Base-by-base conservation (phyloP, 53 echinoderm and acorn worm species). In the Holothuria leucospilota region DNA sequence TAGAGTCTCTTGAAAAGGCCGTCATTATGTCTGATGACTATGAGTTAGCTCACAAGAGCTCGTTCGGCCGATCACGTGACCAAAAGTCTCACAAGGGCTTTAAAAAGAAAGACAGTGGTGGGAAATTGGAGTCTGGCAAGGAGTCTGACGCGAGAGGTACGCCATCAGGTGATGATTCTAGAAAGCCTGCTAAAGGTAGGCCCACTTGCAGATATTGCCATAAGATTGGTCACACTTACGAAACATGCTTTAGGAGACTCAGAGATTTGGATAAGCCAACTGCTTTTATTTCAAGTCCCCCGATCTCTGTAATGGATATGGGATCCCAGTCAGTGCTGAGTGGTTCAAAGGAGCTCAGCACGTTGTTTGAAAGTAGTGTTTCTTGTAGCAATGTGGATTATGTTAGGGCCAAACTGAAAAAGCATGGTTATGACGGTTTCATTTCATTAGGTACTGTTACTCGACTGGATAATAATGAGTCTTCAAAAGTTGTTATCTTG, bases 1-100 rank as follows among this genome's bases (percentile, higher is more conserved):
- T 90, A 23, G 68, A 81, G 15, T 66, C 63, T 18, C 61, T 90
- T 28, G 60, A 87, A 63, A 65, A 78, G 16, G 93, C 93, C 15
- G 87, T 90, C 28, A 79, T 77, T 68, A 34, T 72, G 62, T 84
- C 86, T 46, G 92, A 92, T 73, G 86, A 92, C 34, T 89, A 81
- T 86, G 86, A 85, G 40, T 74, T 89, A 53, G 66, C 80, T 53
- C 92, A 92, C 26, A 89, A 70, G 34, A 56, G 78, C 59, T 78
- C 59, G 56, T 78, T 78, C 52, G 78, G 59, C 13, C 77, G 72
- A 26, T 39, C 60, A 20, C 23, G 67, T 82, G 70, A 25, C 34
- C 53, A n/a, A 38, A 30, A 71, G 30, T 20, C 20, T 62, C 62
- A 62, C 65, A 69, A 79, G 23, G 8, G n/a, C 18, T 71, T 34